Evolutionary conservation across 2,797 vertebrate species (phyloP), one percentile per base, ranked within the genome.

Genomic region (Loriculus beryllinus): DNA sequence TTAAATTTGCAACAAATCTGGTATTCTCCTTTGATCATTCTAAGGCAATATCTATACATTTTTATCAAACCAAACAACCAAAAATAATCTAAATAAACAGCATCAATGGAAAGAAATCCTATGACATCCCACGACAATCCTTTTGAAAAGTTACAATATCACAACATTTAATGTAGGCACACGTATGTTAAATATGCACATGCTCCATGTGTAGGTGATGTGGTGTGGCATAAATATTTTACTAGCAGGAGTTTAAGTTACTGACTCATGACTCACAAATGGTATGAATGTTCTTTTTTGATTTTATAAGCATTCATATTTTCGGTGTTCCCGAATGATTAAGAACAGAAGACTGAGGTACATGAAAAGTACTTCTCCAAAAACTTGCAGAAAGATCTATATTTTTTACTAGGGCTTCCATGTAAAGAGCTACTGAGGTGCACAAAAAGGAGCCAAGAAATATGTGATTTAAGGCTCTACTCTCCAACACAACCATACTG

Each of bases 181-280:
- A 2, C 0, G 0, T 1, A 0, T 3, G 22, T 82, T 85, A 75
- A 77, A 49, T 47, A 64, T 26, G 57, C 57, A 68, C 65, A 35
- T 69, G 76, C 33, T 91, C 62, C 51, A 42, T 26, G 31, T 71
- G 94, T 67, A 96, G 91, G 85, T 86, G 82, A 93, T 45, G 54
- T 65, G 71, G 71, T 70, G 64, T 25, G 76, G 43, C 70, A 92
- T 81, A 91, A 94, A 94, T 94, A 89, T 89, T 96, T 95, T 67
- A 88, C 86, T 52, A 93, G 68, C 76, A 57, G 54, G 72, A 91
- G 92, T 90, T 88, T 64, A 78, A 80, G 64, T 75, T 93, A 87
- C 89, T 92, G 87, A 89, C 82, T 92, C 92, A 82, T 83, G 93
- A 83, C 28, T 70, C 72, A 57, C 57, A 88, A 92, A 91, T 3